Percentiles rank a stretch among this genome's conserved stretches.
Evolutionary conservation across 1,140 invertebrate species (phyloP).

Genomic region (Centruroides sculpturatus): DNA sequence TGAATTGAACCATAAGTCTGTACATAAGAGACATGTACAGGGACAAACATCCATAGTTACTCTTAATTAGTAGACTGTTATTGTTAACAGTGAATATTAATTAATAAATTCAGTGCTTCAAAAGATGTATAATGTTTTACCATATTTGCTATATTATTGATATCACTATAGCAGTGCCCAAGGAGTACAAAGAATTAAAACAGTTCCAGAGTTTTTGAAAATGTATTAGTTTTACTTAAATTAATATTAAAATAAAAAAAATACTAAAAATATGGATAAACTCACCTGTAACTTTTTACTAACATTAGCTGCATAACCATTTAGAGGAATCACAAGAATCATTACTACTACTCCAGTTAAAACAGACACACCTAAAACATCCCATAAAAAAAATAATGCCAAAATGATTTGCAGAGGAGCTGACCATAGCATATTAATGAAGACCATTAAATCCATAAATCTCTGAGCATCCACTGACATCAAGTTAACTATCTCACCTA

Average conservation of each 20-base stretch:
- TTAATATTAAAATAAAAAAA: background rate
- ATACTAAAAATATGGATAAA: background rate
- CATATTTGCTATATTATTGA: too few relatives aligned
- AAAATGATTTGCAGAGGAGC: conserved; percentile 27
- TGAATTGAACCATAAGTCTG: too few relatives aligned
- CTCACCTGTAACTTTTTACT: conserved; percentile 30
- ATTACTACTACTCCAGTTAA: conserved; percentile 81
- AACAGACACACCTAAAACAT: conserved; percentile 55
- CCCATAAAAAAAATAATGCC: conserved; percentile 30
- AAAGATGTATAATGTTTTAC: too few relatives aligned
- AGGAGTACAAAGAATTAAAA: too few relatives aligned
- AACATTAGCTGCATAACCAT: conserved; percentile 29
- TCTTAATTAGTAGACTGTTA: too few relatives aligned
- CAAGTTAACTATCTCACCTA: conserved; percentile 39
- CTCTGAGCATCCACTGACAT: conserved; percentile 38
- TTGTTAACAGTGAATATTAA: too few relatives aligned
- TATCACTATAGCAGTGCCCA: too few relatives aligned
- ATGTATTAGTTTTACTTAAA: too few relatives aligned
- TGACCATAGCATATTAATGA: conserved; percentile 24
- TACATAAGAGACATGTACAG: too few relatives aligned
- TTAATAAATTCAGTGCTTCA: too few relatives aligned
- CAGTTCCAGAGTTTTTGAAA: too few relatives aligned
- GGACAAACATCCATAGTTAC: too few relatives aligned
- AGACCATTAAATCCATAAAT: conserved; percentile 21
- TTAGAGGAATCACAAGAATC: conserved; percentile 43